Base-by-base conservation (phyloP, 2,888 invertebrate species). In the Unio pictorum region DNA sequence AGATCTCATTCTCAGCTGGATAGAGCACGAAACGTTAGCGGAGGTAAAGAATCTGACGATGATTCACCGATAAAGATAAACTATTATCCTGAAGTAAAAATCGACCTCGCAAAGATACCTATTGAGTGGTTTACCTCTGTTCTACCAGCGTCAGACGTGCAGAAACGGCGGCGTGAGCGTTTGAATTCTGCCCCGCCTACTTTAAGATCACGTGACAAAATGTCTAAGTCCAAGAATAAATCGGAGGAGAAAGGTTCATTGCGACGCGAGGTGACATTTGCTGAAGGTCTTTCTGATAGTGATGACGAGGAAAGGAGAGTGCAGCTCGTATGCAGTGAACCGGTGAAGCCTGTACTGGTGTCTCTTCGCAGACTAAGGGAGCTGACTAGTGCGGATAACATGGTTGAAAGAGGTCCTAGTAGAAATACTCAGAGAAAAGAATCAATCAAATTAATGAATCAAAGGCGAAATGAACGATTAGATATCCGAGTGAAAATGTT, bases 331-430 rank as follows among this genome's bases (percentile, higher is more conserved):
- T 81, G 80, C 64, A 74, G 75, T 23, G 73, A 77, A 54, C 71
- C 71, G 7, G 77, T 78, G 4, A 81, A 78, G 70, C 79, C 82
- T 15, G 72, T 79, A 45, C 67, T 81, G 5, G 78, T 82, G 79
- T 81, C 82, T 20, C 72, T 75, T 4, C 75, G 82, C 67, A 68
- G 76, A 56, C 67, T 81, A 62, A 82, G 74, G 70, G 78, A 80
- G 75, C 69, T 82, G 28, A 74, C 80, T 20, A 73, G 78, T 62
- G 68, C 72, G n/a, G 76, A 80, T 26, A 78, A 75, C 54, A 56
- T 72, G 15, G 71, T 72, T 8, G 80, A 82, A 62, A 64, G 75
- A 55, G 78, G 76, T 30, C 76, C 79, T 7, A 81, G 75, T 66
- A 69, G 78, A 72, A 75, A 75, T 57, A 75, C 75, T 2, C 20